A percentile compares a stretch with the other conserved stretches of the same genome.
These are phyloP conservation scores for Cheilinus undulatus DNA, from an alignment of 2,113 vertebrate species.

Conservation along the genomic window DNA sequence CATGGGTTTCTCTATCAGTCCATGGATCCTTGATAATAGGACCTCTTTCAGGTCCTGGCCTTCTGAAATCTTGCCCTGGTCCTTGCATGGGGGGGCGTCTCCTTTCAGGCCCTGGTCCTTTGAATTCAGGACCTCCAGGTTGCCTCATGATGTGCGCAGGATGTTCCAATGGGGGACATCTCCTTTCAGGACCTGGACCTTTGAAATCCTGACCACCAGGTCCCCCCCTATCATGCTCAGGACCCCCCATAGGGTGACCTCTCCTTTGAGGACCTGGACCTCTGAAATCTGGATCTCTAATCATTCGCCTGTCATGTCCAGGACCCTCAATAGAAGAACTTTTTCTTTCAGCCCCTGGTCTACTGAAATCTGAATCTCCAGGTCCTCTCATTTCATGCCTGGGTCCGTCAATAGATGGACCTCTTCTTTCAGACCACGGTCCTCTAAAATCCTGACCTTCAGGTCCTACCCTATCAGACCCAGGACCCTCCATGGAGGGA, in stretches of 20 bases:
- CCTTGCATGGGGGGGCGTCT: background rate
- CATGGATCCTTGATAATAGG: too few relatives aligned
- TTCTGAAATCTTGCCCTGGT: slow-evolving; percentile 5
- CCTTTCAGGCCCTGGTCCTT: too few relatives aligned
- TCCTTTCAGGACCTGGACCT: slow-evolving; percentile 19
- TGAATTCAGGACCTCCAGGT: slow-evolving; percentile 9
- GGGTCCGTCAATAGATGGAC: background rate
- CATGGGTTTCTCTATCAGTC: too few relatives aligned
- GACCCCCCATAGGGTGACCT: background rate
- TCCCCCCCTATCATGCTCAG: background rate
- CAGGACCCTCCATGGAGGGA: background rate
- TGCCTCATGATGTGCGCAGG: background rate
- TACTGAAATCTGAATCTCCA: slow-evolving; percentile 7
- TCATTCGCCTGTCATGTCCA: slow-evolving; percentile 10
- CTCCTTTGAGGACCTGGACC: slow-evolving; percentile 5
- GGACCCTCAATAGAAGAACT: background rate
- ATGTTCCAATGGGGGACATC: background rate
- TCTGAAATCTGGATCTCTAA: slow-evolving; percentile 20
- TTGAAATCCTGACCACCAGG: slow-evolving; percentile 12
- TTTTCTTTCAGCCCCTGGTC: background rate
- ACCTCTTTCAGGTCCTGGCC: too few relatives aligned
- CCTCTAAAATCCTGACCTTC: slow-evolving; percentile 18
- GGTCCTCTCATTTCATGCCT: background rate
- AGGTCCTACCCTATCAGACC: background rate
- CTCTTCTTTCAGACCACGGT: slow-evolving; percentile 11